Base-by-base conservation (phyloP, 2,888 invertebrate genomes). In the Galerucella pusilla region DNA sequence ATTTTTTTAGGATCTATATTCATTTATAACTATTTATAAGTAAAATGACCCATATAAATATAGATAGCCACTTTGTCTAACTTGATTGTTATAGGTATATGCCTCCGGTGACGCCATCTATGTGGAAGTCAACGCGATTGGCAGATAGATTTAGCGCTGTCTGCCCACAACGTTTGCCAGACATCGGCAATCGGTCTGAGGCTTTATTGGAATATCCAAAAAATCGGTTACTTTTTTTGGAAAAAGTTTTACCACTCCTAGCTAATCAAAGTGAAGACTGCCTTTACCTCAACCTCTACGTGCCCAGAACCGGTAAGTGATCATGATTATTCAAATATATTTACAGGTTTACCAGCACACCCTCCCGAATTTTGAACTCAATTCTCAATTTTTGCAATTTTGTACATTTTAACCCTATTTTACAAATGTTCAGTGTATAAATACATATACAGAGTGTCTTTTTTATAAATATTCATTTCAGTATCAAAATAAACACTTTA, bases 241-340 rank as follows among this genome's bases (percentile, higher is more conserved):
- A 96, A 85, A 93, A 95, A 79, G 89, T 98, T 81, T 88, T 94
- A 83, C 96, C 96, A 20, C 89, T 95, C 81, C 91, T 98, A 75
- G 92, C 93, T 84, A 96, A 97, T 87, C 97, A 98, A 90, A 96
- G 96, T 88, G 99, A 99, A 90, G 98, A 99, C 90, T 99, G 99
- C 88, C 93, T 99, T 83, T 97, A 97, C 88, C 93, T 99, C 87
- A 99, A 99, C 90, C 92, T 99, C 82, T 99, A 97, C 90, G 96
- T 97, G 80, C 98, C 98, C 79, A 91, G 94, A 83, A 91, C 90
- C 84, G 91, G 92, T 93, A 86, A 91, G 91, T 86, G 11, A 28
- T 49, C 11, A 12, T 35, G 6, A 35, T 35, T 35, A 35, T 35
- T 35, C 6, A 52, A 7, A 7, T 16, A 57, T 57, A 9, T 16